Percentiles rank a stretch among this genome's conserved stretches.
phyloP scores from a whole-genome alignment of 2,888 invertebrate species.

The Heteromurus nitidus region DNA sequence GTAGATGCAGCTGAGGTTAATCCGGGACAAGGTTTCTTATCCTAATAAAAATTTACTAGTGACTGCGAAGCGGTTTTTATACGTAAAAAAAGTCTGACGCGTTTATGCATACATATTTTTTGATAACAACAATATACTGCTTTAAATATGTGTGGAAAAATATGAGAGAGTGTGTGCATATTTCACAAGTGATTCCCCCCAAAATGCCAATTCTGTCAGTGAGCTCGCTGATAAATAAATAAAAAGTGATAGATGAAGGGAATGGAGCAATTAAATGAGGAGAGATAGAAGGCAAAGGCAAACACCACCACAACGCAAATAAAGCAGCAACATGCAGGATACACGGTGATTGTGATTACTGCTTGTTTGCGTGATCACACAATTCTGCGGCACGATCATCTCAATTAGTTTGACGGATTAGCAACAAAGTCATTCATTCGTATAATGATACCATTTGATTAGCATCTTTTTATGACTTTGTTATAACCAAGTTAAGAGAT shows the following conservation, averaged over 20 bases:
- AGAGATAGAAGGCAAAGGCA: no score
- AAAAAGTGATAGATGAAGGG: not conserved
- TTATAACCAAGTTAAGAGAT: not conserved
- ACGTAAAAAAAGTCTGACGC: not conserved
- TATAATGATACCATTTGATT: not conserved
- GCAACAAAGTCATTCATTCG: not conserved
- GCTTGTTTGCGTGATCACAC: conserved; percentile 12
- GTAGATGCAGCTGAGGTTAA: conserved; percentile 28
- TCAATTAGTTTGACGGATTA: not conserved
- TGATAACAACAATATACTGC: not conserved
- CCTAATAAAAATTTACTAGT: conserved; percentile 36
- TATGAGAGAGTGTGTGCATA: not conserved
- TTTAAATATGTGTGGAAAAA: not conserved
- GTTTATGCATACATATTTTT: not conserved
- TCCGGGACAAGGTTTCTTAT: conserved; percentile 65
- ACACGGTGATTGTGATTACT: not conserved
- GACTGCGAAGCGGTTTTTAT: conserved; percentile 10
- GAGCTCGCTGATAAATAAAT: not conserved
- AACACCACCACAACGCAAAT: no score
- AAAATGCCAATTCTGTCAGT: not conserved
- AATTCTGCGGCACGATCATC: conserved; percentile 45
- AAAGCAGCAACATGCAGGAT: not conserved
- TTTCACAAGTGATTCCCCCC: not conserved
- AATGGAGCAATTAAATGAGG: not conserved
- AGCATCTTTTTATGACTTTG: not conserved